phyloP scores from a whole-genome alignment of 2,113 vertebrate genomes.

The Chaenogobius annularis region DNA sequence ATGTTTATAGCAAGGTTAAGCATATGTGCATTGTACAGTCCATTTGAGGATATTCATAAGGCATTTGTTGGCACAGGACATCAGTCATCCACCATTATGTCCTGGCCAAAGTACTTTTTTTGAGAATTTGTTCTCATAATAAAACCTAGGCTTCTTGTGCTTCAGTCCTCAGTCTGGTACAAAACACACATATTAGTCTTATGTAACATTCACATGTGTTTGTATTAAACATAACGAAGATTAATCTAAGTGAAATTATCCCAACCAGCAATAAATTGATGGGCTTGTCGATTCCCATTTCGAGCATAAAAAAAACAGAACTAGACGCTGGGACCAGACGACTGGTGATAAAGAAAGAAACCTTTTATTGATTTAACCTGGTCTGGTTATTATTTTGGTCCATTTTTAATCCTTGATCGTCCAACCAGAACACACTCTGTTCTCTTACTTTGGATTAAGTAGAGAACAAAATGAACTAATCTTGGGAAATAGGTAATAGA shows the following conservation, averaged over 20 bases:
- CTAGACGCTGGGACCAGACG: not conserved
- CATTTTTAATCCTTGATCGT: not conserved
- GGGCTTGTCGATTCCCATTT: not conserved
- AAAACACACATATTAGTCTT: not conserved
- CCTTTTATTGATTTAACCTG: constrained; percentile 7
- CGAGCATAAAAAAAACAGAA: not conserved
- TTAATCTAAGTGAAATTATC: constrained; percentile 2
- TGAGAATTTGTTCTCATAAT: constrained; percentile 33
- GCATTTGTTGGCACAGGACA: constrained; percentile 44
- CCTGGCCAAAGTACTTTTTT: constrained; percentile 22
- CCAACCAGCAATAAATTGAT: not conserved
- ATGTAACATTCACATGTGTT: constrained; percentile 2
- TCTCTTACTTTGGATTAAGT: constrained; percentile 5
- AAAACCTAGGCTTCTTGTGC: constrained; percentile 32
- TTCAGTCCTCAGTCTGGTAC: constrained; percentile 35
- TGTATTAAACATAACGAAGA: not conserved
- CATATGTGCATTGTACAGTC: not conserved
- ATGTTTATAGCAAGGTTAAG: not conserved
- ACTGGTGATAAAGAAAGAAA: not conserved
- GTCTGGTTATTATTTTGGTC: constrained; percentile 7
- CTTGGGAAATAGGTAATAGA: not conserved
- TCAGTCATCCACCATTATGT: not conserved
- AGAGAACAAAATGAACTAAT: constrained; percentile 1
- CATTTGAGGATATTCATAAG: constrained; percentile 51
- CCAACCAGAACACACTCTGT: not conserved